These are phyloP conservation scores for Nyctibius bracteatus DNA, from an alignment of 2,113 vertebrate genomes.

Conservation along the genomic window DNA sequence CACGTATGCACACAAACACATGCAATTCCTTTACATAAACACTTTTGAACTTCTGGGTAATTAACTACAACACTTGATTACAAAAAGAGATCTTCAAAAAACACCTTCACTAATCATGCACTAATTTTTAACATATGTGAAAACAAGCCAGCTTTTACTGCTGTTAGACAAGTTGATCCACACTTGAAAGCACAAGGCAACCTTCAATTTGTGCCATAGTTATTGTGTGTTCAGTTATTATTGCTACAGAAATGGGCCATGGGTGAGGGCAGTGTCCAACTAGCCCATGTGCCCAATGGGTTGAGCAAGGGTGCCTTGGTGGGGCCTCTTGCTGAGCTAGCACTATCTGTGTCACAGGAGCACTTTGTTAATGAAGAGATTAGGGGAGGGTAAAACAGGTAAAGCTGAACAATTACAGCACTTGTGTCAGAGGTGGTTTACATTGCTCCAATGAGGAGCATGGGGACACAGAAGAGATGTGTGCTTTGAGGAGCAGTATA, in stretches of 20 bases:
- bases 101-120: not conserved
- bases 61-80: not conserved
- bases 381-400: not conserved
- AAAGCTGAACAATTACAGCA: not conserved
- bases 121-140: slow-evolving; percentile 14
- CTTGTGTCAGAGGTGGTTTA: not conserved
- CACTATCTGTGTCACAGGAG: not conserved
- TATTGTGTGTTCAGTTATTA: not conserved
- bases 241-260: not conserved
- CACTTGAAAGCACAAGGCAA: not conserved
- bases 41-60: not conserved
- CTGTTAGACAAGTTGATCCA: slow-evolving; percentile 4
- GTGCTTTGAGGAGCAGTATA: not conserved
- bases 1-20: slow-evolving; percentile 1
- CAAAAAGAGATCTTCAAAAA: not conserved
- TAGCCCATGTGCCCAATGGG: not conserved
- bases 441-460: not conserved
- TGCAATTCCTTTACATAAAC: not conserved
- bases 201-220: not conserved
- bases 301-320: not conserved
- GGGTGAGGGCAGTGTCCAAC: not conserved
- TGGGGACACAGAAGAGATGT: not conserved
- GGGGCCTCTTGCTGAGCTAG: not conserved
- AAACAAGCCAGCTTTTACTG: slow-evolving; percentile 24
- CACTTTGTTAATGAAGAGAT: not conserved